Base-by-base conservation (phyloP, 2,797 vertebrate species). In the Leuciscus waleckii region DNA sequence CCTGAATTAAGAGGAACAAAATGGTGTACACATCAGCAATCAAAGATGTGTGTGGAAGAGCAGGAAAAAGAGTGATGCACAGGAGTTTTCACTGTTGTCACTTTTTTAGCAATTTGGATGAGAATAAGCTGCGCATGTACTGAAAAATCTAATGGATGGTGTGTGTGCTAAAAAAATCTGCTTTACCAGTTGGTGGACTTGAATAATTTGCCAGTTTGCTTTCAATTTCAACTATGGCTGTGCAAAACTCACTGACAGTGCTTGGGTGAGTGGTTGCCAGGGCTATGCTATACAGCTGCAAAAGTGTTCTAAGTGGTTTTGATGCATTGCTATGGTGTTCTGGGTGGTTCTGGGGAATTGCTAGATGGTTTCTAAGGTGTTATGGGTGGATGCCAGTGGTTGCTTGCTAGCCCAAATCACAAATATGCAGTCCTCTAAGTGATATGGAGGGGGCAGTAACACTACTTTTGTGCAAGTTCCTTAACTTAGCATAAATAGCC, bases 1-100 rank as follows among this genome's bases (percentile, higher is more conserved):
- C 82, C 58, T 32, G 54, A 69, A 85, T 68, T 81, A 79, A 63
- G 23, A 70, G 69, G 13, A 51, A 84, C 32, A 76, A 61, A 69
- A 70, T 49, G n/a, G 26, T 82, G 32, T 68, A 86, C 49, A 61
- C 49, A 68, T 35, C 21, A 85, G 10, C 46, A 10, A 71, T 82
- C 54, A 37, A 71, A 46, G 21, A 71, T 56, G 10, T 29, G 49
- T 39, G 23, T 9, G 39, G 21, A 70, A n/a, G 69, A 43, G 17
- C 14, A 71, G 63, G 65, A n/a, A 39, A 71, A 43, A 7, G 46
- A n/a, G 39, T 49, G 41, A 46, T 67, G 6, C 10, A 56, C 17
- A 35, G 14, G 14, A 43, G 2, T 8, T 49, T 54, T 16, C 49
- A 37, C 4, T 54, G 46, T 54, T 69, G 46, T 10, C 23, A 43